Evolutionary conservation across 2,797 vertebrate genomes (phyloP).

Genomic region (Chloroceryle amazona): DNA sequence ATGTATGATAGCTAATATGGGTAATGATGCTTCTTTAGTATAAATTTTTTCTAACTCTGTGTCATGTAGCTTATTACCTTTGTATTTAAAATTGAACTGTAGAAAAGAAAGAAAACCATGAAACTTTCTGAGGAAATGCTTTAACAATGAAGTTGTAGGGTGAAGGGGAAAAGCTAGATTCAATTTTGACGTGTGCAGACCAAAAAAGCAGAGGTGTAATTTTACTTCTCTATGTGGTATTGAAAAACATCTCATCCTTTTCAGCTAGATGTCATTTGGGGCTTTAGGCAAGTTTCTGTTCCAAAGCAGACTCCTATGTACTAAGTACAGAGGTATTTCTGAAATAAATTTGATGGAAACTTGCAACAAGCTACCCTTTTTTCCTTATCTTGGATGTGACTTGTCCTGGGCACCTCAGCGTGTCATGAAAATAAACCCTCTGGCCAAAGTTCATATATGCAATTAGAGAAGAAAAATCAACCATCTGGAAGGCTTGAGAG

Average conservation of each 20-base stretch:
- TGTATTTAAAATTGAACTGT: neutral
- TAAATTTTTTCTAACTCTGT: neutral
- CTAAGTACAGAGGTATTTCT: neutral
- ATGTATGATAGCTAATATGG: neutral
- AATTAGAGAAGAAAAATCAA: neutral
- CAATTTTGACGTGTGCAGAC: neutral
- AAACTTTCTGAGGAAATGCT: neutral
- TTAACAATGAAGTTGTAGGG: neutral
- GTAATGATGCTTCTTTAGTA: neutral
- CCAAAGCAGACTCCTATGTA: neutral
- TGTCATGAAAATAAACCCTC: neutral
- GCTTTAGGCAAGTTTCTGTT: neutral
- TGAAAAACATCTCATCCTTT: neutral
- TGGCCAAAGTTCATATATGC: neutral
- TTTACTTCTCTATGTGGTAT: neutral
- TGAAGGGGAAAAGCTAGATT: neutral
- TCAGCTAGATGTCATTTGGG: neutral
- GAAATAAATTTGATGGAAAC: neutral
- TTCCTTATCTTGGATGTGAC: neutral
- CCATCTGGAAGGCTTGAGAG: neutral
- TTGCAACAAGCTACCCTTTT: neutral
- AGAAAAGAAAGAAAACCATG: neutral
- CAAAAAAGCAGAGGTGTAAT: neutral
- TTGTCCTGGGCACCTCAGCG: neutral
- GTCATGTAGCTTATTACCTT: neutral